Evolutionary conservation across 2,888 invertebrate genomes (phyloP).

Genomic region (Hipparchia sbordonii): DNA sequence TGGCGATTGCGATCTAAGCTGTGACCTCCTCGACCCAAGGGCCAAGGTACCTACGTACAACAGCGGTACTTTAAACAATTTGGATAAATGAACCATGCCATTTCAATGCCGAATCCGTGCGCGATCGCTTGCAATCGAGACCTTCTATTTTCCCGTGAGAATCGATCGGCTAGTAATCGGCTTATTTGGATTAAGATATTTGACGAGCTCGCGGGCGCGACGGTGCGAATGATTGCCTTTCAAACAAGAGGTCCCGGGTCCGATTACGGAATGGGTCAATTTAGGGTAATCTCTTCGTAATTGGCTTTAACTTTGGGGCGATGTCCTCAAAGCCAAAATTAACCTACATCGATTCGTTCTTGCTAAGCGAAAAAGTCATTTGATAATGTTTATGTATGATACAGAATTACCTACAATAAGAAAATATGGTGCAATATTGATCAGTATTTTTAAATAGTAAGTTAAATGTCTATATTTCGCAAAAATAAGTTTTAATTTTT

Average conservation of each 20-base stretch:
- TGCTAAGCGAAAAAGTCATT: not conserved
- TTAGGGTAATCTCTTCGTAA: slow-evolving; percentile 6
- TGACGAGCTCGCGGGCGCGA: not conserved
- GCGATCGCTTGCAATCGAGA: slow-evolving; percentile 32
- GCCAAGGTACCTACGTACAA: not conserved
- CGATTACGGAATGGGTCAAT: not conserved
- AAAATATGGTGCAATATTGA: too few relatives aligned
- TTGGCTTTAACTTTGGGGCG: slow-evolving; percentile 1
- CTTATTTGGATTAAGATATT: slow-evolving; percentile 39
- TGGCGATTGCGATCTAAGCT: slow-evolving; percentile 3
- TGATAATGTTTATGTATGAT: too few relatives aligned
- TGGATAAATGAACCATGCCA: slow-evolving; percentile 43
- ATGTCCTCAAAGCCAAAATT: not conserved
- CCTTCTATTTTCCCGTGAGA: slow-evolving; percentile 55
- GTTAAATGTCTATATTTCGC: too few relatives aligned
- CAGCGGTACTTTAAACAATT: slow-evolving; percentile 35
- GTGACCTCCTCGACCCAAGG: slow-evolving; percentile 1
- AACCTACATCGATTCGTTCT: not conserved
- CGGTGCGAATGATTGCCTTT: not conserved
- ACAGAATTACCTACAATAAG: too few relatives aligned
- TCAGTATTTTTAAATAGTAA: too few relatives aligned
- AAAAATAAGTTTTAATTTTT: too few relatives aligned
- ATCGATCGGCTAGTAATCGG: slow-evolving; percentile 46
- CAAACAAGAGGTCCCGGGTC: not conserved
- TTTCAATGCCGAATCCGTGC: slow-evolving; percentile 36